phyloP scores from a whole-genome alignment of 2,888 invertebrate species.

The Trichogramma evanescens region DNA sequence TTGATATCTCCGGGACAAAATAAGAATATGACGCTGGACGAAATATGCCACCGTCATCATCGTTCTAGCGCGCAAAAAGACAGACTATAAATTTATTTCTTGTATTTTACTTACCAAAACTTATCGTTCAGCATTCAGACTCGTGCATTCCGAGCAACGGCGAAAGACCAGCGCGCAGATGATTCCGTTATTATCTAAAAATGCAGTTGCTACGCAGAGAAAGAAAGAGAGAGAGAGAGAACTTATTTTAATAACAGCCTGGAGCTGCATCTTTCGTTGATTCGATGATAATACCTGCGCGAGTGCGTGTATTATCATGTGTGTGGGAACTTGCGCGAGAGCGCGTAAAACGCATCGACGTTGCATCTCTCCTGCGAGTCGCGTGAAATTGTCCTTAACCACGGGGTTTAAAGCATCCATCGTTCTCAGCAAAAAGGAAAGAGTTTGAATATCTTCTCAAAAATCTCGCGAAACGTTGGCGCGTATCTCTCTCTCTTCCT shows the following conservation, averaged over 20 bases:
- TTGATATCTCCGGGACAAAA: too few species aligned
- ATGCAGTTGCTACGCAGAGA: background rate
- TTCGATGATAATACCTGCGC: conserved; percentile 9
- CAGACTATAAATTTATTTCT: background rate
- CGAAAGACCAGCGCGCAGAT: background rate
- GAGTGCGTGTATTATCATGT: background rate
- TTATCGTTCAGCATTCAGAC: too few species aligned
- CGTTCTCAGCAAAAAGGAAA: conserved; percentile 3
- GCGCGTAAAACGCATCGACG: conserved; percentile 7
- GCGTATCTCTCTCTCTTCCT: conserved; percentile 9
- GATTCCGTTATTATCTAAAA: conserved; percentile 4
- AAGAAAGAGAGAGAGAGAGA: background rate
- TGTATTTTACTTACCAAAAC: too few species aligned
- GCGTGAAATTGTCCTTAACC: conserved; percentile 13
- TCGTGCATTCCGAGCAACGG: background rate
- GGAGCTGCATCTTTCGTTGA: background rate
- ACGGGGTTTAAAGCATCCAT: conserved; percentile 13
- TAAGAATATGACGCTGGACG: too few species aligned
- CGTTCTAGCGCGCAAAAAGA: background rate
- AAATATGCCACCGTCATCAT: background rate
- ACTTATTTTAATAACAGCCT: background rate
- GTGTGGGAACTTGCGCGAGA: background rate
- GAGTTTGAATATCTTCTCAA: background rate
- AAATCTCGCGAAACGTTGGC: conserved; percentile 1
- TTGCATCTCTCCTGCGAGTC: background rate